phyloP scores from a whole-genome alignment of 2,113 vertebrate genomes.

The Cavia aperea region DNA sequence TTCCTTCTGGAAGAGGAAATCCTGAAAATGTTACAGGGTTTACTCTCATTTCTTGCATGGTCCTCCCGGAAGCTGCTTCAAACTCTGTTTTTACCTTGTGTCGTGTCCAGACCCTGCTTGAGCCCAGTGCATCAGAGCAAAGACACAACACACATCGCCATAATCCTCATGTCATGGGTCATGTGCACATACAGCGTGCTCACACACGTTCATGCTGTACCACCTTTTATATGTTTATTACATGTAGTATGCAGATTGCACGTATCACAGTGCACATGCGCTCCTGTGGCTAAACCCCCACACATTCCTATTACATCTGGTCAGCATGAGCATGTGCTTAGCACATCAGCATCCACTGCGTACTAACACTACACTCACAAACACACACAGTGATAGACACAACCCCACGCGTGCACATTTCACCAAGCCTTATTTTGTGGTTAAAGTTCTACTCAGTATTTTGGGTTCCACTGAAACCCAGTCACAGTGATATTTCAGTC shows the following conservation, averaged over 20 bases:
- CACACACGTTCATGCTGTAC: too few species aligned
- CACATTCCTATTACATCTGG: background rate
- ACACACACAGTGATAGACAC: background rate
- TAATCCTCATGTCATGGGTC: background rate
- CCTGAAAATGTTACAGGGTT: background rate
- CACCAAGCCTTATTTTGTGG: background rate
- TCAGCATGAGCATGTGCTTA: background rate
- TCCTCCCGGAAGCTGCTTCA: background rate
- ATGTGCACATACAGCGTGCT: accelerated
- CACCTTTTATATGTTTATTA: background rate
- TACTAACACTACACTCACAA: background rate
- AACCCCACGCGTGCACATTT: background rate
- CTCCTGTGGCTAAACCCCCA: background rate
- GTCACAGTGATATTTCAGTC: background rate
- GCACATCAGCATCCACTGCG: background rate
- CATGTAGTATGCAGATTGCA: background rate
- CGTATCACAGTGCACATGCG: background rate
- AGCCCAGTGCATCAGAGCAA: background rate
- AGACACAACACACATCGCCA: background rate
- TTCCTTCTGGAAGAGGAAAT: conserved; percentile 9
- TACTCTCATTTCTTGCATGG: background rate
- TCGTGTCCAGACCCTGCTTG: background rate
- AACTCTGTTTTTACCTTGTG: background rate
- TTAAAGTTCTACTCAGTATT: conserved; percentile 12
- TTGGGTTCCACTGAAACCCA: conserved; percentile 14